These are phyloP conservation scores for Sebastes iracundus DNA, from an alignment of 2,797 vertebrate genomes.

Conservation along the genomic window DNA sequence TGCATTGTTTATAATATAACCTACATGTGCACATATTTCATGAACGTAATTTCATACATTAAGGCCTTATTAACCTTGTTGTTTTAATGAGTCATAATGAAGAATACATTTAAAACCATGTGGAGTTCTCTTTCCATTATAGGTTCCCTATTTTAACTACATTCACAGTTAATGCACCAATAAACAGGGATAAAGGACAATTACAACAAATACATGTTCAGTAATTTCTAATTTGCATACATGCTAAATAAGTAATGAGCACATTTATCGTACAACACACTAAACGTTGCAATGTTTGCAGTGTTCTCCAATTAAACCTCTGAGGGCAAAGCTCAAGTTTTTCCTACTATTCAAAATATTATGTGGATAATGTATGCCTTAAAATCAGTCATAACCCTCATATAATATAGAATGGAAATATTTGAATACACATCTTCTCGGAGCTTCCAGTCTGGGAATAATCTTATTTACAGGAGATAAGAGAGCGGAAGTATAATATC, in stretches of 20 bases:
- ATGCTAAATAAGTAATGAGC: neutral
- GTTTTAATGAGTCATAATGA: slow-evolving; percentile 9
- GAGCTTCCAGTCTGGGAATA: neutral
- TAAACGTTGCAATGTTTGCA: neutral
- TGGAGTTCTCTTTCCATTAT: neutral
- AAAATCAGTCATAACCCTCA: neutral
- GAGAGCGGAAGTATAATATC: slow-evolving; percentile 11
- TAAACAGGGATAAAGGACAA: neutral
- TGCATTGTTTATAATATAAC: neutral
- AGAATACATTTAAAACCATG: slow-evolving; percentile 11
- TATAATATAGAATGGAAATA: neutral
- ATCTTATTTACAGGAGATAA: slow-evolving; percentile 26
- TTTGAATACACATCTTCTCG: neutral
- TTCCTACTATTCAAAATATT: neutral
- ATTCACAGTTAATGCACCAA: neutral
- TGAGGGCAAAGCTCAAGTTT: neutral
- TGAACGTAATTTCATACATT: neutral
- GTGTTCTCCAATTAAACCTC: neutral
- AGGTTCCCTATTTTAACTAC: neutral
- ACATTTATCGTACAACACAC: neutral
- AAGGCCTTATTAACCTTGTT: neutral
- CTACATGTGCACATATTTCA: neutral
- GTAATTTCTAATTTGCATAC: neutral
- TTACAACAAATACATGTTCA: neutral
- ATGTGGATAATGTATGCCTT: neutral